phyloP scores from a whole-genome alignment of 1,140 invertebrate genomes.

The Cydia splendana region DNA sequence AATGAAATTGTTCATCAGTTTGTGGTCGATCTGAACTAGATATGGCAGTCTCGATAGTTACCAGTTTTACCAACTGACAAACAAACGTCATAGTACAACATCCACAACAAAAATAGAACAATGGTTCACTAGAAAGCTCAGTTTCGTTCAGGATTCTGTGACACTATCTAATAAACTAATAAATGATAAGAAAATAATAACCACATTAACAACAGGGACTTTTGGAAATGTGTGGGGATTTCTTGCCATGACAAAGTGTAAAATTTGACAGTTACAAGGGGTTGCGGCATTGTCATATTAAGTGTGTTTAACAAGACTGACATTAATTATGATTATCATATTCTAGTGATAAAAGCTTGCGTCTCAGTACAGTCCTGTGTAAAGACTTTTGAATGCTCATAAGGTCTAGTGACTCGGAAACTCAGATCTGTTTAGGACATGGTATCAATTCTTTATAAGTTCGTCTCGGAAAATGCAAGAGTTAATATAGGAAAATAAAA shows the following conservation, averaged over 20 bases:
- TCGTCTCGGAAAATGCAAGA: slow-evolving; percentile 50
- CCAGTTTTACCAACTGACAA: slow-evolving; percentile 20
- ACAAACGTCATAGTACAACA: slow-evolving; percentile 25
- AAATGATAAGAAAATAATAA: slow-evolving; percentile 37
- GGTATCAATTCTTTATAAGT: slow-evolving; percentile 63
- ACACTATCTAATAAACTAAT: slow-evolving; percentile 72
- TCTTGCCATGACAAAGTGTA: slow-evolving; percentile 45
- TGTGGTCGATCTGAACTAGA: slow-evolving; percentile 49
- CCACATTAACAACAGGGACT: slow-evolving; percentile 37
- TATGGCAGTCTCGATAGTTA: slow-evolving; percentile 26
- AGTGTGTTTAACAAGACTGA: slow-evolving; percentile 30
- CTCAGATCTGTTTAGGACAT: slow-evolving; percentile 31
- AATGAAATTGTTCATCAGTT: slow-evolving; percentile 60
- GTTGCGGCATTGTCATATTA: slow-evolving; percentile 23
- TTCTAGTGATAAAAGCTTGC: slow-evolving; percentile 54
- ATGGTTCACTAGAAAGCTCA: slow-evolving; percentile 59
- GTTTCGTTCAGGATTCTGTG: slow-evolving; percentile 73
- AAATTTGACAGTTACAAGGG: slow-evolving; percentile 31
- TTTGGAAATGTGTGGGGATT: slow-evolving; percentile 37
- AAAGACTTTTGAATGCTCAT: slow-evolving; percentile 32
- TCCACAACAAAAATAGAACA: slow-evolving; percentile 66
- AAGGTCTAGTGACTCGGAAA: slow-evolving; percentile 29
- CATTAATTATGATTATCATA: slow-evolving; percentile 24
- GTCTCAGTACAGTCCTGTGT: slow-evolving; percentile 54
- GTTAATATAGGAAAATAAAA: slow-evolving; percentile 59